Evolutionary conservation across 2,888 invertebrate species (phyloP), one percentile per base, ranked within the genome.

Genomic region (Stenodera caucasica): DNA sequence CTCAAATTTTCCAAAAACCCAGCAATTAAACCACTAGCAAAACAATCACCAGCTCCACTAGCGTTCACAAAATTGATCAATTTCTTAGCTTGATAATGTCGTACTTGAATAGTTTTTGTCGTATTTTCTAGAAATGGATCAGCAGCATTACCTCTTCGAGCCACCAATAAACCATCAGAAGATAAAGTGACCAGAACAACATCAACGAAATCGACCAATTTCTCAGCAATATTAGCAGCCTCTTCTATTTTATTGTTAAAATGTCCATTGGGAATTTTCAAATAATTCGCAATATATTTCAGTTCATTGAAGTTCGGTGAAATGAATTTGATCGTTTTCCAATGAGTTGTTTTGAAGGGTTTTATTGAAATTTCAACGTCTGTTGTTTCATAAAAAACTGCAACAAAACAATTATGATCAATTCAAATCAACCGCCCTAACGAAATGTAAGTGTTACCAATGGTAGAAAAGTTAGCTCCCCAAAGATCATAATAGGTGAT

Each of bases 341-440:
- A 83, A 50, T 79, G 71, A 11, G 78, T 72, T 11, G 78, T 82
- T 35, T 77, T 73, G 64, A 94, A 89, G 23, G 90, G 88, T 78
- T 91, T 93, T 0, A 81, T 78, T 0, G 92, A 90, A 75, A 91
- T 90, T 67, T 86, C 84, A 72, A 88, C 81, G 73, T 96, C 96
- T 0, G 96, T 95, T 0, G 96, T 94, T 77, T 96, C 96, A 77
- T 89, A 96, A 83, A 94, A 93, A 7, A 94, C 94, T 89, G 85
- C 66, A 88, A 88, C 72, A 78, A 78, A 76, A 63, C 56, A 21
- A 64, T 49, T 26, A 7, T 26, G 6, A 15, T 15, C 4, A 21
- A 9, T 45, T 51, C 15, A 49, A 60, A 60, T 55, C n/a, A 15
- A 6, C 29, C 52, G 49, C 53, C 8, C 26, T 26, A 7, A 5